A percentile compares a stretch with the other conserved stretches of the same genome.
Conservation (phyloP, 2,888 invertebrate genomes). For the Standfussiana lucernea region DNA sequence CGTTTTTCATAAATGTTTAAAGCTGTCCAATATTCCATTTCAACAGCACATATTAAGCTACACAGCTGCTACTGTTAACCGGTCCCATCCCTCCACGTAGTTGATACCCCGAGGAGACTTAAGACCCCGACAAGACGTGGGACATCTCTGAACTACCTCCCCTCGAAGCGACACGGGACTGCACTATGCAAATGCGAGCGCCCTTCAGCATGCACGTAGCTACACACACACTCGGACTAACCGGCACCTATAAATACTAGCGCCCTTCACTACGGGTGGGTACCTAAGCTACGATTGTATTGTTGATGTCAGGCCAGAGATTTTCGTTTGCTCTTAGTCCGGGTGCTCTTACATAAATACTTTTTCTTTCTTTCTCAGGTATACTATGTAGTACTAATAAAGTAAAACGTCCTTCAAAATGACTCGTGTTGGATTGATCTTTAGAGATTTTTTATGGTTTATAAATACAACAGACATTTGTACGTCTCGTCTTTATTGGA, state of each 20-base stretch:
- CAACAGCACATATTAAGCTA: neutral
- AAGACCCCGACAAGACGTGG: neutral
- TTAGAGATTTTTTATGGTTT: neutral
- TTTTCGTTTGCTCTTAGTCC: neutral
- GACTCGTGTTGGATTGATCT: neutral
- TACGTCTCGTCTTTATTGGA: no score
- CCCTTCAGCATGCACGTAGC: slow-evolving; percentile 11
- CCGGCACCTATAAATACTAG: neutral
- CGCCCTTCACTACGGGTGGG: neutral
- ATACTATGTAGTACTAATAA: neutral
- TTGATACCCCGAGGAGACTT: neutral
- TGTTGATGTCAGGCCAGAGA: neutral
- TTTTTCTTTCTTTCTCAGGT: no score
- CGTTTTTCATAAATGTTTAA: neutral
- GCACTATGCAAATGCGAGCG: slow-evolving; percentile 44
- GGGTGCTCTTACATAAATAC: neutral
- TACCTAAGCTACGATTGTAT: neutral
- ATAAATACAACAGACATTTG: neutral
- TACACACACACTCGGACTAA: slow-evolving; percentile 1
- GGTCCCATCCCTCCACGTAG: neutral
- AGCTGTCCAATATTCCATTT: neutral
- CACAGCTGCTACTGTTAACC: neutral
- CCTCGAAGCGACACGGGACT: slow-evolving; percentile 14
- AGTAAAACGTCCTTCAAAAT: neutral
- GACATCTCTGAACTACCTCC: slow-evolving; percentile 22